phyloP scores from a whole-genome alignment of 2,113 vertebrate genomes.

The Mustela lutreola region DNA sequence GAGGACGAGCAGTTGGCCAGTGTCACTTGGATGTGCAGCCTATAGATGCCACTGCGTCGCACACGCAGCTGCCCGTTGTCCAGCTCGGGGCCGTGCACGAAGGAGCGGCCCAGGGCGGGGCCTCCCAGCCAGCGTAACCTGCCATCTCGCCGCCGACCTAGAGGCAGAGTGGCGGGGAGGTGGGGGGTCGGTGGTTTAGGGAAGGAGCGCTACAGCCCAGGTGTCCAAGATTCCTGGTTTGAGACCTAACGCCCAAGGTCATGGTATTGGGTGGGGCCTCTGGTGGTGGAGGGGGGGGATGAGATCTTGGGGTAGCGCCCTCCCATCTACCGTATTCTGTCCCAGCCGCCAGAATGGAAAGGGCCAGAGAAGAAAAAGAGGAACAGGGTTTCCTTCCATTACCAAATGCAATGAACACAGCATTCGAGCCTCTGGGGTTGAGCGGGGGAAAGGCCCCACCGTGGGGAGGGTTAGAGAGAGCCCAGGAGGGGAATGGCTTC shows the following conservation, averaged over 20 bases:
- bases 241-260: background rate
- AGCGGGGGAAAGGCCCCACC: background rate
- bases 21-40: slow-evolving; percentile 76
- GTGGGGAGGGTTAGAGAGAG: background rate
- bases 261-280: background rate
- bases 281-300: too few species aligned
- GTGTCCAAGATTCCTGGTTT: background rate
- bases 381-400: background rate
- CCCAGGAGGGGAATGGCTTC: rapidly evolving
- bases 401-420: background rate
- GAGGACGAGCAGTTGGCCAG: slow-evolving; percentile 71
- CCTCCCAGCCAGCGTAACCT: slow-evolving; percentile 46
- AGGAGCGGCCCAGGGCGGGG: slow-evolving; percentile 71
- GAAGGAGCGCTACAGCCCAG: background rate
- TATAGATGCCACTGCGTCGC: slow-evolving; percentile 27
- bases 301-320: background rate
- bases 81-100: slow-evolving; percentile 20
- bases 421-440: background rate
- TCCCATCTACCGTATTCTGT: background rate
- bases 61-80: slow-evolving; percentile 48
- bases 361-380: background rate
- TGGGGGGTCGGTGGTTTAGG: background rate
- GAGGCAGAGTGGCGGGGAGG: background rate
- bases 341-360: background rate
- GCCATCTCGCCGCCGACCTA: slow-evolving; percentile 44